Conservation (phyloP, 2,797 vertebrate genomes). For the Ciconia nigra region DNA sequence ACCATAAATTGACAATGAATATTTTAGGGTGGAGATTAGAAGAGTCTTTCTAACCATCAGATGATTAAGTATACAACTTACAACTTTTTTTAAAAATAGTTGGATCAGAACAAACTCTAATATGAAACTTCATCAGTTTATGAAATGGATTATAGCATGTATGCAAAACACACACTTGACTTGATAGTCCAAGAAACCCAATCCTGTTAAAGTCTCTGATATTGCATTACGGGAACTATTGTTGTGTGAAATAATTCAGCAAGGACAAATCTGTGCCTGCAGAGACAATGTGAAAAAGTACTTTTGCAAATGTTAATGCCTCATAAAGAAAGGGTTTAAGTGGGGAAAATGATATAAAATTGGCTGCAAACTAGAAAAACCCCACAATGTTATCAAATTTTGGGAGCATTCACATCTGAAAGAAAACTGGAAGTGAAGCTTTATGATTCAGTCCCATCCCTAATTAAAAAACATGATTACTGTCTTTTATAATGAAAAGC, state of each 20-base stretch:
- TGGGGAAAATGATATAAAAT: neutral
- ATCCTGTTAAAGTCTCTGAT: neutral
- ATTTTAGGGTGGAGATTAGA: neutral
- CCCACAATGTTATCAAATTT: neutral
- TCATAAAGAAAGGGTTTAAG: neutral
- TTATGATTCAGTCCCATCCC: neutral
- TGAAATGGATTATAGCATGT: neutral
- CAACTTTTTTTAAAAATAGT: neutral
- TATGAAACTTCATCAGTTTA: neutral
- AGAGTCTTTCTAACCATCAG: neutral
- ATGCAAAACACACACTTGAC: neutral
- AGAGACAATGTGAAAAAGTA: neutral
- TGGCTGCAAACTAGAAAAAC: neutral
- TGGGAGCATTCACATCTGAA: neutral
- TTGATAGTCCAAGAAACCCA: neutral
- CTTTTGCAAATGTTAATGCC: neutral
- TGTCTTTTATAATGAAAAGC: neutral
- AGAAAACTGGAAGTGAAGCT: neutral
- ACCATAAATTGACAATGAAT: neutral
- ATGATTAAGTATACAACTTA: neutral
- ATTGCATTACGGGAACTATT: neutral
- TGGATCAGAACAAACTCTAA: neutral
- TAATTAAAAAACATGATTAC: neutral
- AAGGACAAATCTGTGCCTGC: neutral
- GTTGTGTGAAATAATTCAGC: neutral